Conservation (phyloP, 2,113 vertebrate species). For the Gambusia affinis region DNA sequence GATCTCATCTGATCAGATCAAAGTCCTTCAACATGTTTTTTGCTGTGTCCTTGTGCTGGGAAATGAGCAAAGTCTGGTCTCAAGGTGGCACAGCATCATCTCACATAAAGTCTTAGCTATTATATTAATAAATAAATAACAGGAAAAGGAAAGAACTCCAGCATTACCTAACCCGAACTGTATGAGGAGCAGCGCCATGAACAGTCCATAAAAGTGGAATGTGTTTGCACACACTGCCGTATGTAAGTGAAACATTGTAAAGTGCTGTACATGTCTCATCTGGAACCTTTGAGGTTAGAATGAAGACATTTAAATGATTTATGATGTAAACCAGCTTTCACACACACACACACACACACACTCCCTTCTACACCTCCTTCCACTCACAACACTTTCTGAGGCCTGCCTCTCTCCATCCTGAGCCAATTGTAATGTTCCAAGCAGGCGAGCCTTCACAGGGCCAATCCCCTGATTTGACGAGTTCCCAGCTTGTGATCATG, state of each 20-base stretch:
- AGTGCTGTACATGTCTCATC: background rate
- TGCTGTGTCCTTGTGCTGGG: background rate
- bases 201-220: background rate
- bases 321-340: constrained; percentile 11
- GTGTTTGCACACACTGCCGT: background rate
- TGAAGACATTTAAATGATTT: constrained; percentile 6
- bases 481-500: constrained; percentile 72
- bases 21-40: too few relatives aligned
- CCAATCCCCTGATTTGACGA: constrained; percentile 70
- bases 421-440: constrained; percentile 81
- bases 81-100: background rate
- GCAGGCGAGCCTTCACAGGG: constrained; percentile 90
- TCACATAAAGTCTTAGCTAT: too few relatives aligned
- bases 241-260: background rate
- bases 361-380: constrained; percentile 16
- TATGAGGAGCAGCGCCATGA: too few relatives aligned
- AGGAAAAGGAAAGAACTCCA: background rate
- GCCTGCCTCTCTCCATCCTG: constrained; percentile 62
- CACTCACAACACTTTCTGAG: constrained; percentile 67
- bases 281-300: background rate
- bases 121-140: too few relatives aligned
- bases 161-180: background rate
- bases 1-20: too few relatives aligned
- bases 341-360: background rate
- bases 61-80: background rate